Conservation (phyloP, 1,140 invertebrate species). For the Dolichoris vasculosae region DNA sequence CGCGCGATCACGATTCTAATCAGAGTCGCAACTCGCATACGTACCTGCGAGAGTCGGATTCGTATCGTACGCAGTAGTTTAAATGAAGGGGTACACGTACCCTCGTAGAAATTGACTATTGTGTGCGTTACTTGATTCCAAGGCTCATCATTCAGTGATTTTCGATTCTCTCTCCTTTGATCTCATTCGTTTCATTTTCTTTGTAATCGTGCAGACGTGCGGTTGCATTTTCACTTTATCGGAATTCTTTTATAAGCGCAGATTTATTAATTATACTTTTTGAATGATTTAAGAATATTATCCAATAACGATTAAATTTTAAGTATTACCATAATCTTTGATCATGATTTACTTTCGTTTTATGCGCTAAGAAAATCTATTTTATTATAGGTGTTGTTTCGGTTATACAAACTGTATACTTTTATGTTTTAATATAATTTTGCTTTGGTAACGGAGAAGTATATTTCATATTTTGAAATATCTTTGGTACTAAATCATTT, state of each 20-base stretch:
- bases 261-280: background rate
- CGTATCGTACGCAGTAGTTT: too few species aligned
- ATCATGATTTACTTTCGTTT: background rate
- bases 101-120: too few species aligned
- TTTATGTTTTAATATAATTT: constrained; percentile 6
- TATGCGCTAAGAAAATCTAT: background rate
- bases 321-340: background rate
- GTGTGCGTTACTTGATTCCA: too few species aligned
- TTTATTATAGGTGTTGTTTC: background rate
- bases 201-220: too few species aligned
- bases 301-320: background rate
- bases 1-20: constrained; percentile 31
- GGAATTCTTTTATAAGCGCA: background rate
- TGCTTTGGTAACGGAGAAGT: background rate
- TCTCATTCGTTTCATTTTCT: too few species aligned
- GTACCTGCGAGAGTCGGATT: too few species aligned
- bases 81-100: too few species aligned
- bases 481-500: background rate
- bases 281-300: background rate
- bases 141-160: too few species aligned
- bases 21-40: background rate
- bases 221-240: too few species aligned
- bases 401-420: background rate
- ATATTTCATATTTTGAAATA: background rate
- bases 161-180: too few species aligned